Evolutionary conservation across 2,888 invertebrate genomes (phyloP), one percentile per base, ranked within the genome.

Genomic region (Torymus aiolomorphi): DNA sequence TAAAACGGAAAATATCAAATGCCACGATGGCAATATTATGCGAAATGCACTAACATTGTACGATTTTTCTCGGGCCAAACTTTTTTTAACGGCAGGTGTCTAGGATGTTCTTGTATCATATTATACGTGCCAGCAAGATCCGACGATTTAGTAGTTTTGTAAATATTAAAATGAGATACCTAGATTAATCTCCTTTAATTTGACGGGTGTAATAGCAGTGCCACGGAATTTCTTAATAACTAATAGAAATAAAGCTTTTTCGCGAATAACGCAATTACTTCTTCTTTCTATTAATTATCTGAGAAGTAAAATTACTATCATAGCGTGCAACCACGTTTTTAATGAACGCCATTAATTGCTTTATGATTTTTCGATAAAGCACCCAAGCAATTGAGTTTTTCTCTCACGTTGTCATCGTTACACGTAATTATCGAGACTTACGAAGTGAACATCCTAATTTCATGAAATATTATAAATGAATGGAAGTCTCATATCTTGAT

Each of bases 301-400:
- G 88, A 87, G 88, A 88, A 89, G 89, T 86, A 86, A 87, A 88
- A 87, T 88, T 87, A 86, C 87, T 86, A 86, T 88, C 86, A 86
- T 86, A 83, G 83, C 83, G 83, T 82, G 80, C 84, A 80, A 76
- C 81, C 83, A 80, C 83, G 81, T 82, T 86, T 86, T 86, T 89
- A 89, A 89, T 87, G 89, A 89, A 88, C 84, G 87, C 86, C 89
- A 89, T 89, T 90, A 90, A 89, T 89, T 89, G 86, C 87, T 88
- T 88, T 88, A 89, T 87, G 89, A 90, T 89, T 90, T 89, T 88
- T 86, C 88, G 88, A 89, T 89, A 89, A 89, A 88, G 83, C 84
- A 83, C 83, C 82, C 65, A 80, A 82, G 86, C 85, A 88, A 87
- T 88, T 86, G 86, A 86, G 85, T 87, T 86, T 88, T 88, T 88